A percentile compares a stretch with the other conserved stretches of the same genome.
Conservation (phyloP, 2,113 vertebrate species). For the Irena cyanogastra region DNA sequence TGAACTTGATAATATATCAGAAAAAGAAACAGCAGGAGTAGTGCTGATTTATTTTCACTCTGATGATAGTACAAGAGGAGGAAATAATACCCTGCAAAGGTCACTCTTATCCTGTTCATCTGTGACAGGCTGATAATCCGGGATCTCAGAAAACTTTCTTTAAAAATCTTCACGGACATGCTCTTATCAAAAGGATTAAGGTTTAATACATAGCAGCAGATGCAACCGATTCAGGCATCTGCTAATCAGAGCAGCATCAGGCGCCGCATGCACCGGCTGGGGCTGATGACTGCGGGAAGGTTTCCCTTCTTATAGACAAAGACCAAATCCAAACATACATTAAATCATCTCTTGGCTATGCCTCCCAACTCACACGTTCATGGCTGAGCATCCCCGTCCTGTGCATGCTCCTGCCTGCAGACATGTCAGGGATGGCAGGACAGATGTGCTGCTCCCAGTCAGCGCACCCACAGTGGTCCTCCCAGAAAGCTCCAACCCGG, state of each 20-base stretch:
- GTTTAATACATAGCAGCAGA: slow-evolving; percentile 60
- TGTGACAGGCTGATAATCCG: slow-evolving; percentile 45
- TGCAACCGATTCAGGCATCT: slow-evolving; percentile 22
- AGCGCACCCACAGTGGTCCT: fast-evolving
- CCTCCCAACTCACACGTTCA: background rate
- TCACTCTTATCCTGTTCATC: slow-evolving; percentile 49
- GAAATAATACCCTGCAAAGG: slow-evolving; percentile 49
- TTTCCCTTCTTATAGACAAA: background rate
- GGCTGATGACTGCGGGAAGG: background rate
- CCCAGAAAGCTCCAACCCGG: background rate
- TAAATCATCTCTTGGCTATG: background rate
- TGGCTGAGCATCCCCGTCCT: background rate
- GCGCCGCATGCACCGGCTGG: background rate
- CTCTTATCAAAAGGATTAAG: slow-evolving; percentile 60
- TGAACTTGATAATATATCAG: slow-evolving; percentile 10
- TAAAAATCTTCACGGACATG: slow-evolving; percentile 30
- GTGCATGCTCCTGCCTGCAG: background rate
- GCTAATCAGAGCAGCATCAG: slow-evolving; percentile 9
- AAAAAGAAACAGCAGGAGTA: background rate
- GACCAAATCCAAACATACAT: background rate
- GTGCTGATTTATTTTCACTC: slow-evolving; percentile 22
- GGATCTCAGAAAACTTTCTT: slow-evolving; percentile 36
- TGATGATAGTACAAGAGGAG: slow-evolving; percentile 6
- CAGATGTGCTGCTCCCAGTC: background rate
- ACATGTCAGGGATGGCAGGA: background rate